phyloP scores from a whole-genome alignment of 1,140 invertebrate species.

The Episyrphus balteatus region DNA sequence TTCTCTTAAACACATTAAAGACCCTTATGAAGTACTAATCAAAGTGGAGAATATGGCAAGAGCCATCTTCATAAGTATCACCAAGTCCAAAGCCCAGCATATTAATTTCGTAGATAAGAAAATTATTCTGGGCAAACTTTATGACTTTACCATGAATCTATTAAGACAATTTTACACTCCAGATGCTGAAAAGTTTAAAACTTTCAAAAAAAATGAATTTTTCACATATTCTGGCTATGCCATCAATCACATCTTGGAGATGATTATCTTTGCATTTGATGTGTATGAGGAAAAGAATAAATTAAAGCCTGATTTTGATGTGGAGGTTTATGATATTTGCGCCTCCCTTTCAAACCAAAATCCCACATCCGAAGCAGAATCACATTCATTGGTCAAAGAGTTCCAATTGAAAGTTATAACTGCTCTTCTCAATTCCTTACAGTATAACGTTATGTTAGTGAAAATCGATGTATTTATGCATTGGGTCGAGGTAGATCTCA shows the following conservation, averaged over 20 bases:
- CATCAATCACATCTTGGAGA: slow-evolving; percentile 9
- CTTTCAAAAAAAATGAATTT: slow-evolving; percentile 8
- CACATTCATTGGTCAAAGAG: slow-evolving; percentile 2
- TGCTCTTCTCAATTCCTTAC: slow-evolving; percentile 16
- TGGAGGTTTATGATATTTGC: not conserved
- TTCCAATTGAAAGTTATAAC: slow-evolving; percentile 7
- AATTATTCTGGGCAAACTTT: slow-evolving; percentile 10
- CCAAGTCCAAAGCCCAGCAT: slow-evolving; percentile 4
- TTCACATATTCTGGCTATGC: slow-evolving; percentile 10
- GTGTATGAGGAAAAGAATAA: slow-evolving; percentile 3
- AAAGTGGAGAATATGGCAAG: slow-evolving; percentile 8
- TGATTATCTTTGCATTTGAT: slow-evolving; percentile 10
- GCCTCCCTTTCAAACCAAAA: too few relatives aligned
- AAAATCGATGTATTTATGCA: slow-evolving; percentile 19
- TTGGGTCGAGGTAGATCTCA: slow-evolving; percentile 20
- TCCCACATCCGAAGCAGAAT: too few relatives aligned
- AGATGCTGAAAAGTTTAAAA: slow-evolving; percentile 8
- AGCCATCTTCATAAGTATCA: slow-evolving; percentile 6
- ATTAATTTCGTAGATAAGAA: slow-evolving; percentile 9
- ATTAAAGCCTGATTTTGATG: not conserved
- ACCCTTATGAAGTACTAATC: slow-evolving; percentile 10
- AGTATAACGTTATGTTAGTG: slow-evolving; percentile 16
- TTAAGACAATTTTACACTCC: slow-evolving; percentile 12
- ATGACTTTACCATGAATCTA: slow-evolving; percentile 10
- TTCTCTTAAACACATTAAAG: slow-evolving; percentile 10